phyloP scores from a whole-genome alignment of 2,113 vertebrate species.

The Trematocara unimaculatum region DNA sequence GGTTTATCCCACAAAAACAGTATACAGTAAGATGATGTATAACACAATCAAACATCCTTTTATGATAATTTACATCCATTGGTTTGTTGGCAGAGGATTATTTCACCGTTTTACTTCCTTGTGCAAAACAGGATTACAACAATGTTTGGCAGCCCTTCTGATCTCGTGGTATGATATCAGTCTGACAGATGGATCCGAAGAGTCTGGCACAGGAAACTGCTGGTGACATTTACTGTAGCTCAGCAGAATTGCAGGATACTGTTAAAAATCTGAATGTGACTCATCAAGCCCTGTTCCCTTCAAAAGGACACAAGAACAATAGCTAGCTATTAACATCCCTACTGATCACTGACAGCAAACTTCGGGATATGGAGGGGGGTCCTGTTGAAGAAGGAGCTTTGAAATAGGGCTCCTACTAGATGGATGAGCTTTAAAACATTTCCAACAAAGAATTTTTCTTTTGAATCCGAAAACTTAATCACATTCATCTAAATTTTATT shows the following conservation, averaged over 20 bases:
- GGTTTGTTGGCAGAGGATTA: not conserved
- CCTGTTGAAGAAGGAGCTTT: not conserved
- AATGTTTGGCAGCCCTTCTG: not conserved
- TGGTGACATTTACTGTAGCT: constrained; percentile 17
- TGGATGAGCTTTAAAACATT: not conserved
- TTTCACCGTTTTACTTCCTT: not conserved
- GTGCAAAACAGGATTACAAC: not conserved
- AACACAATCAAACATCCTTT: not conserved
- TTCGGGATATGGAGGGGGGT: not conserved
- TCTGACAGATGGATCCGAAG: constrained; percentile 51
- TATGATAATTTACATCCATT: not conserved
- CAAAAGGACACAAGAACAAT: not conserved
- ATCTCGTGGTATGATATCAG: constrained; percentile 18
- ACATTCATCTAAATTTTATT: not conserved
- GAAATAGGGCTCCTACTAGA: not conserved
- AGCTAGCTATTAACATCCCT: not conserved
- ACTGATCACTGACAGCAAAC: not conserved
- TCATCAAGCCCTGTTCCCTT: not conserved
- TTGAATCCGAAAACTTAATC: not conserved
- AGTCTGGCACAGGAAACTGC: constrained; percentile 5
- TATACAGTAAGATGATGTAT: not conserved
- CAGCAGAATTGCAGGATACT: not conserved
- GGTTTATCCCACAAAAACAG: not conserved
- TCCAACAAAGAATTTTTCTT: not conserved
- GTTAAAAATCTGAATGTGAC: not conserved